Evolutionary conservation across 2,888 invertebrate species (phyloP), one percentile per base, ranked within the genome.

Genomic region (Lepeophtheirus nordmannii): DNA sequence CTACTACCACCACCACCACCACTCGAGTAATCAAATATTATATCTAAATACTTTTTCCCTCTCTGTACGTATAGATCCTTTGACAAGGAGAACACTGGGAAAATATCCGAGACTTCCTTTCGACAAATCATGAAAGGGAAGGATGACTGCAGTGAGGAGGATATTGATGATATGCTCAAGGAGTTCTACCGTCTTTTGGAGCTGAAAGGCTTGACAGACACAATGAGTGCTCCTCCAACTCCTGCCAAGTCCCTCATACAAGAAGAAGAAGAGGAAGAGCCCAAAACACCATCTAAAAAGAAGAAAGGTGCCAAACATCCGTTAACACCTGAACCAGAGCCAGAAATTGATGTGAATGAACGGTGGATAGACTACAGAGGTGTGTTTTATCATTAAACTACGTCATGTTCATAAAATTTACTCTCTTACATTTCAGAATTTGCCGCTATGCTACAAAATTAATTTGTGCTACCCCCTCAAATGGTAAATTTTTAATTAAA

Each of bases 51-150:
- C n/a, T n/a, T n/a, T n/a, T n/a, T n/a, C n/a, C n/a, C n/a, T n/a
- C n/a, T n/a, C n/a, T n/a, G n/a, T n/a, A n/a, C n/a, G n/a, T 58
- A 58, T 56, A 65, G 65, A 20, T 58, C 58, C 39, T 65, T 65
- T 2, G 65, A 65, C 20, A 30, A 22, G 10, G 58, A 65, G 10
- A 38, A 30, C 17, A 17, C 53, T n/a, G 65, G 65, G 23, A 65
- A 58, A 30, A 65, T 65, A 11, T 38, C 58, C 1, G 65, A 65
- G 58, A 5, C 20, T 11, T 39, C 20, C n/a, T 58, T 65, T 39
- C 22, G 14, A 20, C n/a, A 17, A 22, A 23, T 65, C 11, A 30
- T 65, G 39, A 58, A 40, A 17, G 17, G 53, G 8, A 65, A 65
- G 37, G 65, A 65, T n/a, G 65, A 58, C 38, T 56, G 53, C 20